These are phyloP conservation scores for Coccyzus lansbergi DNA, from an alignment of 2,797 vertebrate genomes.

Conservation along the genomic window DNA sequence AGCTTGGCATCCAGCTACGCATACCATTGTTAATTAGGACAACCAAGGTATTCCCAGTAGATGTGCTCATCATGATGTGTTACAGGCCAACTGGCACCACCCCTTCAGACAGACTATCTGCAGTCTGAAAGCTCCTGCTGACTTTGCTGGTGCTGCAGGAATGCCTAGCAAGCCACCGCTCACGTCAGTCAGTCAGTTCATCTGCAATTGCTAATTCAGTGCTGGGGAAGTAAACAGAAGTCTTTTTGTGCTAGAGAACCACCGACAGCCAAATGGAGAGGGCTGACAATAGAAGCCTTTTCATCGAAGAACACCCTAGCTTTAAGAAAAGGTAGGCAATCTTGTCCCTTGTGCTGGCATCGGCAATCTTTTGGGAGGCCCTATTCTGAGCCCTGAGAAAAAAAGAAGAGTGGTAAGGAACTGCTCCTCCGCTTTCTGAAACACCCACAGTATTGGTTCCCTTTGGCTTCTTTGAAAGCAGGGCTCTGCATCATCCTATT, in stretches of 20 bases:
- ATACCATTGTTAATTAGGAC: background rate
- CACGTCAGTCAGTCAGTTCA: background rate
- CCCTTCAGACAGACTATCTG: background rate
- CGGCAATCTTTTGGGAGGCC: background rate
- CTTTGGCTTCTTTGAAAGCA: background rate
- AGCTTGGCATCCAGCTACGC: background rate
- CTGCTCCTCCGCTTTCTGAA: background rate
- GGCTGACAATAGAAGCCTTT: slow-evolving; percentile 46
- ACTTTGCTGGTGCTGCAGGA: background rate
- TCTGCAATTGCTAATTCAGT: background rate
- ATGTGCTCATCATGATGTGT: background rate
- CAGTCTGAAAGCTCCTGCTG: background rate
- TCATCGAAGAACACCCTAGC: background rate
- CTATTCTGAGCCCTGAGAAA: background rate
- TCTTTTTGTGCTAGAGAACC: slow-evolving; percentile 10
- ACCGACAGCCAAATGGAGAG: background rate
- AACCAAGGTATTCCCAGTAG: background rate
- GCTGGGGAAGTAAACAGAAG: slow-evolving; percentile 31
- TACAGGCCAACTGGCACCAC: background rate
- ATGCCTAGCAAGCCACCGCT: background rate
- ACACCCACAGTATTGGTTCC: background rate
- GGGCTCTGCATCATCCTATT: background rate
- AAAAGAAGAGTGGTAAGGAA: background rate
- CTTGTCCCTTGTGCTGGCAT: slow-evolving; percentile 24
- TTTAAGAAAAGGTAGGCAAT: slow-evolving; percentile 26